These are phyloP conservation scores for Eueides isabella DNA, from an alignment of 1,140 invertebrate species.

Conservation along the genomic window DNA sequence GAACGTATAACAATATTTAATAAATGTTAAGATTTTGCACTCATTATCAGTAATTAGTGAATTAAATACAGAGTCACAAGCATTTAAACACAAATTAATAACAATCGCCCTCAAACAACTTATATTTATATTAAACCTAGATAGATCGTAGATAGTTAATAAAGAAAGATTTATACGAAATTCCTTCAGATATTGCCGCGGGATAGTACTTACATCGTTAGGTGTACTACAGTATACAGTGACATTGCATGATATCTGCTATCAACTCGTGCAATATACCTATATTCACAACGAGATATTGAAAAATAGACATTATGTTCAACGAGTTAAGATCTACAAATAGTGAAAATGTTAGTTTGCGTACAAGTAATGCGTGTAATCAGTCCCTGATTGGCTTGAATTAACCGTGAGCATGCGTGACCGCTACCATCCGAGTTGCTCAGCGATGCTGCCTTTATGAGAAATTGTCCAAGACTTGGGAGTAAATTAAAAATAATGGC, in stretches of 20 bases:
- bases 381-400: slow-evolving; percentile 78
- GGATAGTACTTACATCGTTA: slow-evolving; percentile 54
- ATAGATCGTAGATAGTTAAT: slow-evolving; percentile 20
- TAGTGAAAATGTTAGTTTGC: slow-evolving; percentile 54
- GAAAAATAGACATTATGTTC: slow-evolving; percentile 47
- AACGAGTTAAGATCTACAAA: slow-evolving; percentile 44
- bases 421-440: slow-evolving; percentile 68
- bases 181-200: slow-evolving; percentile 43
- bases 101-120: neutral
- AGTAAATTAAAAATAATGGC: slow-evolving; percentile 78
- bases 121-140: neutral
- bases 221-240: slow-evolving; percentile 47
- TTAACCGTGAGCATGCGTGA: slow-evolving; percentile 79
- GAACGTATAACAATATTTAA: too few species aligned
- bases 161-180: slow-evolving; percentile 36
- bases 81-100: too few species aligned
- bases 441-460: slow-evolving; percentile 64
- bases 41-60: too few species aligned
- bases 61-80: too few species aligned
- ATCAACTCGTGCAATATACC: slow-evolving; percentile 40
- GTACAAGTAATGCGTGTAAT: slow-evolving; percentile 77
- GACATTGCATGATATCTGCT: slow-evolving; percentile 69
- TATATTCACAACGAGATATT: neutral
- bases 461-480: slow-evolving; percentile 61
- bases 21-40: too few species aligned